A percentile compares a stretch with the other conserved stretches of the same genome.
These are phyloP conservation scores for Cynodonichthys magdalenae DNA, from an alignment of 2,797 vertebrate genomes.

Conservation along the genomic window DNA sequence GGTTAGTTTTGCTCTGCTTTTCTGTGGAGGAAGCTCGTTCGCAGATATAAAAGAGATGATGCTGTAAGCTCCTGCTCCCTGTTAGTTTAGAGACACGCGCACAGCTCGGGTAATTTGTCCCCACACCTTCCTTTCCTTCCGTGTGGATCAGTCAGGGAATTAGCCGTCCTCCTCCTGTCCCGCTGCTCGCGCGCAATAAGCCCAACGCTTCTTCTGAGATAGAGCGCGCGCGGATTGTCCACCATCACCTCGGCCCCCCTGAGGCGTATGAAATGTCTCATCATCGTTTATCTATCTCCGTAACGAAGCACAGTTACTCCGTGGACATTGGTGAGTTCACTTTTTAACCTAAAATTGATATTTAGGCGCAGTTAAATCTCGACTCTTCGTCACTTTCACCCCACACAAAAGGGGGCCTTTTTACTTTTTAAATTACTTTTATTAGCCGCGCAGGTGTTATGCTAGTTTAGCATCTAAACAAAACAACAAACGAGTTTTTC, in stretches of 20 bases:
- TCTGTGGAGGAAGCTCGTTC: not conserved
- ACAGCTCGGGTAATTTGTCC: constrained; percentile 24
- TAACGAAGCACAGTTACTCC: constrained; percentile 46
- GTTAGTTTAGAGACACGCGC: constrained; percentile 20
- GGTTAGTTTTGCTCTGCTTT: too few relatives aligned
- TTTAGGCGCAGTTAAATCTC: not conserved
- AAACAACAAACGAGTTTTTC: not conserved
- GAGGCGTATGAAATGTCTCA: constrained; percentile 52
- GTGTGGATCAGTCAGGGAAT: constrained; percentile 80
- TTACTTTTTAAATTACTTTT: constrained; percentile 2
- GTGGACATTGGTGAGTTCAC: constrained; percentile 63
- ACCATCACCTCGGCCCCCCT: constrained; percentile 62
- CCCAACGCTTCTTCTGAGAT: constrained; percentile 64
- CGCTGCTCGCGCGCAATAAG: constrained; percentile 76
- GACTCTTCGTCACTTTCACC: not conserved
- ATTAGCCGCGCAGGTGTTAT: not conserved
- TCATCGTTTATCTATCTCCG: constrained; percentile 42
- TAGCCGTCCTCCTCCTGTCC: constrained; percentile 65
- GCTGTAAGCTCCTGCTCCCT: constrained; percentile 40
- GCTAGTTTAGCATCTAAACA: not conserved
- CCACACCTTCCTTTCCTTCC: constrained; percentile 44
- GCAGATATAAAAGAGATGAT: constrained; percentile 28
- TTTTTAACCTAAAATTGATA: constrained; percentile 8
- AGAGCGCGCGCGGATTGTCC: constrained; percentile 82
- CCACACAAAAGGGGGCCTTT: not conserved